Evolutionary conservation across 2,888 invertebrate species (phyloP).

Genomic region (Brachynemurus nebulosus): DNA sequence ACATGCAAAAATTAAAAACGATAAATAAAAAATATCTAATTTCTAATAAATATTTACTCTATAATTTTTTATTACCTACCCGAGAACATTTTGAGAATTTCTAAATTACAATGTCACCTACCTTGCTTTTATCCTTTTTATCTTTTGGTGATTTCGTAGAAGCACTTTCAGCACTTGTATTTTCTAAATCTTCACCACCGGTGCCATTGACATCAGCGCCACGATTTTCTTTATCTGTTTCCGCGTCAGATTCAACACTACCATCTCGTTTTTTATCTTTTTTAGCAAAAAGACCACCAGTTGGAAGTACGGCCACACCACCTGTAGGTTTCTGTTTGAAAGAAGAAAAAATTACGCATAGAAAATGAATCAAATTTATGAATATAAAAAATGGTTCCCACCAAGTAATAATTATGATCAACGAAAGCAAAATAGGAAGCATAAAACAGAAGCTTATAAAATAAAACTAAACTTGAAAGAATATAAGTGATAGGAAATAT

Average conservation of each 20-base stretch:
- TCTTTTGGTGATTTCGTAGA: conserved; percentile 31
- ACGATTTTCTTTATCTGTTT: conserved; percentile 28
- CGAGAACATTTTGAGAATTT: neutral
- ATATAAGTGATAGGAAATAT: no score
- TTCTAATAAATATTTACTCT: neutral
- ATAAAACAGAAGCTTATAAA: no score
- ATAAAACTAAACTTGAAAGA: no score
- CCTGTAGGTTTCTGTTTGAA: conserved; percentile 65
- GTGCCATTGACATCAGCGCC: conserved; percentile 30
- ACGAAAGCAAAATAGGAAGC: no score
- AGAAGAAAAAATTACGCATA: conserved; percentile 21
- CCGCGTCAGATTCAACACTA: conserved; percentile 28
- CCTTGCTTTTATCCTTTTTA: conserved; percentile 37
- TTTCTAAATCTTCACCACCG: conserved; percentile 19
- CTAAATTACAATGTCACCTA: conserved; percentile 22
- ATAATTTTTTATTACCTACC: neutral
- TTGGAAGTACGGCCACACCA: conserved; percentile 70
- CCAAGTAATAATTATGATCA: no score
- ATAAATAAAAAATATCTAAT: conserved; percentile 3
- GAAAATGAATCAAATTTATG: no score
- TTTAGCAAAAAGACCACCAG: conserved; percentile 43
- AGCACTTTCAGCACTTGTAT: conserved; percentile 25
- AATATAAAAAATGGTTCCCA: no score
- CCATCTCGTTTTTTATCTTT: conserved; percentile 42
- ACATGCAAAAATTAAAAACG: conserved; percentile 9